These are phyloP conservation scores for Equus quagga DNA, from an alignment of 2,113 vertebrate genomes.

Conservation along the genomic window DNA sequence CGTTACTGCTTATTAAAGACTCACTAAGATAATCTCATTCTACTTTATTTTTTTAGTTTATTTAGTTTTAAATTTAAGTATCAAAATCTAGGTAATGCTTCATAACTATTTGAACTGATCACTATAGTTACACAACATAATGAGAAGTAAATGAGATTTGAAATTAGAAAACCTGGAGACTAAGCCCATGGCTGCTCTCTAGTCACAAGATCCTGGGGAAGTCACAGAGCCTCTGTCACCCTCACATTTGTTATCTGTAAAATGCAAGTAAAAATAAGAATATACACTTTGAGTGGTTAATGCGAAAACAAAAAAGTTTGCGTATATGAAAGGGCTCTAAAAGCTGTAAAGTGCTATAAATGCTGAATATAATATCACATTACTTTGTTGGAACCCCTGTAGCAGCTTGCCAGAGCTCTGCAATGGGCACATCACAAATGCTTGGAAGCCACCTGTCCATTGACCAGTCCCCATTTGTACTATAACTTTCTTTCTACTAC, in stretches of 20 bases:
- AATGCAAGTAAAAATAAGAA: neutral
- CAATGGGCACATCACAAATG: neutral
- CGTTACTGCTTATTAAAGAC: neutral
- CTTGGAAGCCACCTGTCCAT: neutral
- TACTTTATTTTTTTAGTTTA: neutral
- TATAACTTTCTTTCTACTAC: neutral
- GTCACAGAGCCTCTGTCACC: neutral
- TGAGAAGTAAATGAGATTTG: neutral
- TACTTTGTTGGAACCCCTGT: neutral
- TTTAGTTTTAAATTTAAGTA: conserved; percentile 12
- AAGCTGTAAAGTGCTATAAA: neutral
- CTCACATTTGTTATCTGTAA: neutral
- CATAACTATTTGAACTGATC: neutral
- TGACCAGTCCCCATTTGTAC: neutral
- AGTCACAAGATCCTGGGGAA: neutral
- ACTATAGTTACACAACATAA: neutral
- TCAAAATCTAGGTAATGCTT: neutral
- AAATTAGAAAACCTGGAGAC: neutral
- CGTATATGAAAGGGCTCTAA: neutral
- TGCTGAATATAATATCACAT: neutral
- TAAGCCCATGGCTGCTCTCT: neutral
- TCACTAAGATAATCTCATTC: neutral
- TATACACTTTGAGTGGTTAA: neutral
- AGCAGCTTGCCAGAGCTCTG: neutral
- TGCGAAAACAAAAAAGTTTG: neutral